Evolutionary conservation across 2,797 vertebrate species (phyloP).

Genomic region (Hydrocynus forskahlii): DNA sequence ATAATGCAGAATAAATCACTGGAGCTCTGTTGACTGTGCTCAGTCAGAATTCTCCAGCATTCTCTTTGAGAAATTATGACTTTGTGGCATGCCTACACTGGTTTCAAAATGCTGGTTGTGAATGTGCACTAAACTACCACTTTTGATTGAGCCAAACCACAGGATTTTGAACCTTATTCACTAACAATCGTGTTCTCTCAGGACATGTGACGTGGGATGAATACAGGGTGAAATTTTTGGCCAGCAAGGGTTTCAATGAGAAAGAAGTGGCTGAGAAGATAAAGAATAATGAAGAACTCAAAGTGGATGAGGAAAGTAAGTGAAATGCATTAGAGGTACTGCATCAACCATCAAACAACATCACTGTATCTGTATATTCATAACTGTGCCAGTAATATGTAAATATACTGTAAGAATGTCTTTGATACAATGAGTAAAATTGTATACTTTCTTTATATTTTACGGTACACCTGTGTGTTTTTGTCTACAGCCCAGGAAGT

Average conservation of each 20-base stretch:
- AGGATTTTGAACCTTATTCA: neutral
- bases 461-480: neutral
- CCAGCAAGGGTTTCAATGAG: conserved; percentile 92
- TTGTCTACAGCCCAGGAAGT: conserved; percentile 89
- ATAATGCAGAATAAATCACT: neutral
- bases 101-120: neutral
- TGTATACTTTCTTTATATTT: too few species aligned
- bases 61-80: neutral
- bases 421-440: too few species aligned
- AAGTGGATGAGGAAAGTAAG: conserved; percentile 96
- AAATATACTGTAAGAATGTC: too few species aligned
- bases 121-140: neutral
- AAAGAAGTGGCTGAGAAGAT: conserved; percentile 88
- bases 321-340: conserved; percentile 16
- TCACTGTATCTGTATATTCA: neutral
- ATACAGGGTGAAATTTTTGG: conserved; percentile 91
- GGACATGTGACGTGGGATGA: conserved; percentile 94
- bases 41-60: neutral
- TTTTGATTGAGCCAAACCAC: neutral
- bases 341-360: too few species aligned
- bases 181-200: conserved; percentile 56
- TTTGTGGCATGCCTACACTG: neutral
- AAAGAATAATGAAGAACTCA: conserved; percentile 89
- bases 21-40: neutral
- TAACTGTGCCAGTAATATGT: neutral